Evolutionary conservation across 1,140 invertebrate genomes (phyloP), one percentile per base, ranked within the genome.

Genomic region (Rhizoglyphus robini): DNA sequence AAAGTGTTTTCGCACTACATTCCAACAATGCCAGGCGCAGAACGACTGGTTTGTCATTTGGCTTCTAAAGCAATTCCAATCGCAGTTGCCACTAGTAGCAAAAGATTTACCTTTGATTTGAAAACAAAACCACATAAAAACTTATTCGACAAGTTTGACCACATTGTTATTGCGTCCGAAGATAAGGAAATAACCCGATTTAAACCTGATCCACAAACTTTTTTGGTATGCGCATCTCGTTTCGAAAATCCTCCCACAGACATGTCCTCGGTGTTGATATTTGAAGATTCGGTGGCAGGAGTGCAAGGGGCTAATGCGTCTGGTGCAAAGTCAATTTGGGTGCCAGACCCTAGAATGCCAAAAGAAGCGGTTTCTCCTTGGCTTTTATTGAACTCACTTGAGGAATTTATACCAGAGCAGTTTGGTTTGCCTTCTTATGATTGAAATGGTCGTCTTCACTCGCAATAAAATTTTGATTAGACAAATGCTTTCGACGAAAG

Each of bases 221-320:
- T 65, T 63, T 23, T 68, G 13, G 58, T 68, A 11, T n/a, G 25
- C n/a, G 67, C 61, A 15, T 18, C 23, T 1, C 20, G 67, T 25
- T 69, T 69, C 48, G 1, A 11, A 2, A 25, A 23, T 27, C 38
- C 60, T 13, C 5, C 36, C 15, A 20, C 51, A 4, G 5, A 13
- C 0, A 62, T 68, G 65, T 46, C 63, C 11, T 59, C 60, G 31
- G 61, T 59, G 30, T 34, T 69, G 13, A 67, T 69, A 18, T 69
- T 69, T 46, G 68, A 69, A 63, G 68, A 69, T 51, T 68, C 68
- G 18, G 36, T 58, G n/a, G 46, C 63, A 32, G 68, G 68, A 15
- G 67, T 69, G 20, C 18, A 41, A 29, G 54, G n/a, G 4, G 68
- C 54, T 11, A 47, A 67, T 5, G 60, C 60, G 15, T 64, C 67